Evolutionary conservation across 1,140 invertebrate genomes (phyloP).

Genomic region (Phenacoccus solenopsis): DNA sequence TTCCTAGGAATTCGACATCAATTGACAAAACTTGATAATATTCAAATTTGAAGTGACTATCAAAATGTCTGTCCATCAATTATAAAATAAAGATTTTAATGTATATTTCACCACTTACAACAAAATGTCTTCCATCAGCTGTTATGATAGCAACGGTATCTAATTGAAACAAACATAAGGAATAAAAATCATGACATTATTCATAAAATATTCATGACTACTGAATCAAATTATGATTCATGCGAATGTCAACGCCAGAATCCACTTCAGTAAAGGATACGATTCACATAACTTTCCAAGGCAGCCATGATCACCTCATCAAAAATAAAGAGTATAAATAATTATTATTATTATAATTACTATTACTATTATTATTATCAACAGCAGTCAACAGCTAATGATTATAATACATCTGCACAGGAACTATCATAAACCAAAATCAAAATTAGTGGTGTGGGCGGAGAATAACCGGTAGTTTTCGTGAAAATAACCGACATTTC

Average conservation of each 20-base stretch:
- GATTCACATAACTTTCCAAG: conserved; percentile 73
- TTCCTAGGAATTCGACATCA: too few relatives aligned
- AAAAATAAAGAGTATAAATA: too few relatives aligned
- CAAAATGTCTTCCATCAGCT: conserved; percentile 87
- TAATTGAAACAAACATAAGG: conserved; percentile 35
- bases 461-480: too few relatives aligned
- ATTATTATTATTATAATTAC: too few relatives aligned
- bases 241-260: conserved; percentile 18
- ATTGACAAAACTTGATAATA: too few relatives aligned
- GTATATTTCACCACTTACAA: conserved; percentile 54
- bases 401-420: too few relatives aligned
- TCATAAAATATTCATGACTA: not conserved
- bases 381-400: too few relatives aligned
- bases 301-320: conserved; percentile 38
- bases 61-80: conserved; percentile 20
- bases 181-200: conserved; percentile 29
- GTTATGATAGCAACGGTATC: conserved; percentile 89
- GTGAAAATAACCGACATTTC: too few relatives aligned
- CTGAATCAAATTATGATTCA: conserved; percentile 20
- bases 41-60: not conserved
- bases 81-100: conserved; percentile 23
- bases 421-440: too few relatives aligned
- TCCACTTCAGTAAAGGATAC: conserved; percentile 46
- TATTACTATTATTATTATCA: too few relatives aligned
- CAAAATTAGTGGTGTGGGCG: too few relatives aligned